Conservation (phyloP, 2,797 vertebrate species). For the Phrynocephalus vlangalii region DNA sequence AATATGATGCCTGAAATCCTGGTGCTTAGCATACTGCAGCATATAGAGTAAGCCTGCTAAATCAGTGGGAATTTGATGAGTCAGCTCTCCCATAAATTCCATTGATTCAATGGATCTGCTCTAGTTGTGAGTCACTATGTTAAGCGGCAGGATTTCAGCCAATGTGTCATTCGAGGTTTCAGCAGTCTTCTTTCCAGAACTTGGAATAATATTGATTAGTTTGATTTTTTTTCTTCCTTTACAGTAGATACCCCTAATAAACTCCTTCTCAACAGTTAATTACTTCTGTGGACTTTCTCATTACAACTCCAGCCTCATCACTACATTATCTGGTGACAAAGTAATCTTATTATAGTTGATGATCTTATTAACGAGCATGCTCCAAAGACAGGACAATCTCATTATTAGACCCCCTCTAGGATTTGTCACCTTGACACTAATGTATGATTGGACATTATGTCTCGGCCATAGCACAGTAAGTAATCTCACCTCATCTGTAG, state of each 20-base stretch:
- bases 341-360: constrained; percentile 76
- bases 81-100: too few relatives aligned
- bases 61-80: too few relatives aligned
- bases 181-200: background rate
- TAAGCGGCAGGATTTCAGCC: too few relatives aligned
- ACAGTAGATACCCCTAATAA: constrained; percentile 27
- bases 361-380: constrained; percentile 77
- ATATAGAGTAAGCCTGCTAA: too few relatives aligned
- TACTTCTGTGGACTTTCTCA: constrained; percentile 73
- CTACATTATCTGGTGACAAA: constrained; percentile 71
- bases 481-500: background rate
- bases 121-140: too few relatives aligned
- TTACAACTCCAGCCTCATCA: constrained; percentile 61
- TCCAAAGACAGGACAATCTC: constrained; percentile 71
- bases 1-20: too few relatives aligned
- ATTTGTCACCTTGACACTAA: constrained; percentile 70
- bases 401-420: constrained; percentile 73
- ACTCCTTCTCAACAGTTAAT: constrained; percentile 65
- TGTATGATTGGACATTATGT: constrained; percentile 51
- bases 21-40: too few relatives aligned
- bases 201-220: constrained; percentile 13
- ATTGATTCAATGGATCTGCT: too few relatives aligned
- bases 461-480: constrained; percentile 31
- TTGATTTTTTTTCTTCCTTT: constrained; percentile 2
- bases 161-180: background rate